Evolutionary conservation across 1,140 invertebrate genomes (phyloP), one percentile per base, ranked within the genome.

Genomic region (Brachionus koreanus): DNA sequence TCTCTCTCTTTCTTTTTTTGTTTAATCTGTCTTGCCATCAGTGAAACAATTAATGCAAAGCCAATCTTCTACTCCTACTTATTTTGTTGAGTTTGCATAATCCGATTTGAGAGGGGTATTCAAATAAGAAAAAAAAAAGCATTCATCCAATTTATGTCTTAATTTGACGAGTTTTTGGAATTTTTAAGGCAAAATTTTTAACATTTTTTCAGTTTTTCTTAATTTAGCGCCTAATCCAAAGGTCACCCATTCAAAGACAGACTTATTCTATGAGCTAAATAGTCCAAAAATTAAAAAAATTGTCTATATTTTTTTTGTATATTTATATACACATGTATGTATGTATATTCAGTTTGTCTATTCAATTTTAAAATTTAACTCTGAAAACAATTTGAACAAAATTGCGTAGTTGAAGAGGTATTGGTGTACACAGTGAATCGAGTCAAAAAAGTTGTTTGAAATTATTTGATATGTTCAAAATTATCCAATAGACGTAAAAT

Each of bases 191-290:
- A 49, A 49, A 57, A 57, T 57, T 57, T 57, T 57, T 57, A 57
- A 57, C 49, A 57, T 57, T 57, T 57, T 57, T 57, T 57, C 49
- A 57, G 49, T 25, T 57, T 49, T 57, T 57, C 49, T 57, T 57
- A 57, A 57, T 57, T 57, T 57, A 57, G 49, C 49, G 49, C 49
- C 49, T 57, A 57, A 57, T 57, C 49, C 49, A 57, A 57, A 57
- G 49, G 49, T 57, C 49, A 57, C 16, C 19, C 49, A 57, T 57
- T 57, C 49, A 19, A 57, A 57, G n/a, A 57, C 49, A 57, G 19
- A 57, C 49, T 57, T 19, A 19, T 19, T 23, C n/a, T 19, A 10
- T 57, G 5, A 25, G 49, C 49, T 25, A 57, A 25, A 7, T 19
- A 7, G 49, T 57, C 19, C 49, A 3, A 19, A 13, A 57, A 57